Percentiles rank a stretch among this genome's conserved stretches.
Conservation (phyloP, 2,113 vertebrate species). For the Tetrax tetrax region DNA sequence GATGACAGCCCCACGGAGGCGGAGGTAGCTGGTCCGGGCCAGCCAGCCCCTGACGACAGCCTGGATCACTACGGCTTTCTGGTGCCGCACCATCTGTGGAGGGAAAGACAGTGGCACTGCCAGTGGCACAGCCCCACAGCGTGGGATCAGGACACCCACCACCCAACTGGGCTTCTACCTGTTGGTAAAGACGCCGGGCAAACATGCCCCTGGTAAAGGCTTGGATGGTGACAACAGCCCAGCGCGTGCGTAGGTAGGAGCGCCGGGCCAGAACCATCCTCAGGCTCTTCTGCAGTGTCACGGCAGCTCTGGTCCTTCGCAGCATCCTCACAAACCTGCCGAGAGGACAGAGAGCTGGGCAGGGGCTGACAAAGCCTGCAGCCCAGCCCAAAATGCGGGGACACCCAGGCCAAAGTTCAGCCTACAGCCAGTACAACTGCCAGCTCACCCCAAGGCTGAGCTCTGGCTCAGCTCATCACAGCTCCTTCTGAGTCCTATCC, state of each 20-base stretch:
- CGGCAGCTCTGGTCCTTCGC: slow-evolving; percentile 66
- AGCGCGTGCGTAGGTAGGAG: slow-evolving; percentile 48
- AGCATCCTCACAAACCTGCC: slow-evolving; percentile 61
- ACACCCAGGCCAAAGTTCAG: background rate
- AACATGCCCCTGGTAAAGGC: slow-evolving; percentile 74
- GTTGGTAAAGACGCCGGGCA: slow-evolving; percentile 48
- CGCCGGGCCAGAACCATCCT: slow-evolving; percentile 69
- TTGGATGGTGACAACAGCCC: slow-evolving; percentile 76
- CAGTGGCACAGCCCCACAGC: rapidly evolving
- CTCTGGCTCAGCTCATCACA: background rate
- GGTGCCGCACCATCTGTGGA: slow-evolving; percentile 64
- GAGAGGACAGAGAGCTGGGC: background rate
- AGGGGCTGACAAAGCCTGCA: background rate
- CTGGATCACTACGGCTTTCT: slow-evolving; percentile 70
- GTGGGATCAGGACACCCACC: rapidly evolving
- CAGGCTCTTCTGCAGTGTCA: slow-evolving; percentile 76
- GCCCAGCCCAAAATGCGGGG: background rate
- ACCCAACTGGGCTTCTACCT: slow-evolving; percentile 35
- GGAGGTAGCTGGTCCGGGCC: slow-evolving; percentile 49
- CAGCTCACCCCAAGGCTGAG: background rate
- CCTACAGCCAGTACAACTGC: background rate
- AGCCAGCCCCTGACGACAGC: slow-evolving; percentile 77
- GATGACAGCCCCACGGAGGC: slow-evolving; percentile 47
- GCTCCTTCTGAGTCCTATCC: background rate
- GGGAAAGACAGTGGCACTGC: background rate